A percentile compares a stretch with the other conserved stretches of the same genome.
Evolutionary conservation across 2,888 invertebrate genomes (phyloP).

Genomic region (Epiblema foenella): DNA sequence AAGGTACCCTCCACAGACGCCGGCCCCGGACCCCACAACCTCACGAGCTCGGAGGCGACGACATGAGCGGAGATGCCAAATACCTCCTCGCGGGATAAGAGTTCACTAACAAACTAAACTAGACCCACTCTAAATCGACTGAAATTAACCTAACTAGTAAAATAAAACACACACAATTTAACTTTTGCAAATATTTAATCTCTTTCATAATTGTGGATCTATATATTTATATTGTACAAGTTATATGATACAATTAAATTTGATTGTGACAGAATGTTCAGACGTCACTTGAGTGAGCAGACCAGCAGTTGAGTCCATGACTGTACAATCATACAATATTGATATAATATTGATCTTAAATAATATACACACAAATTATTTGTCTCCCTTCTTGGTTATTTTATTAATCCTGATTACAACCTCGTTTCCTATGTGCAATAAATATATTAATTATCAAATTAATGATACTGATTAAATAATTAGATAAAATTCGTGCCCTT

Average conservation of each 20-base stretch:
- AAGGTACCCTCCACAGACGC: conserved; percentile 63
- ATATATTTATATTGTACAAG: conserved; percentile 85
- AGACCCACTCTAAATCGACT: conserved; percentile 61
- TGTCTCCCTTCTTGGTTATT: conserved; percentile 75
- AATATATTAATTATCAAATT: conserved; percentile 71
- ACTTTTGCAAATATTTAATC: conserved; percentile 86
- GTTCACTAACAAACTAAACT: conserved; percentile 52
- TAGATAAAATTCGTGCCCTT: conserved; percentile 74
- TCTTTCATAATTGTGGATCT: conserved; percentile 86
- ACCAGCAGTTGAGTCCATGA: conserved; percentile 70
- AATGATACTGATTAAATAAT: conserved; percentile 64
- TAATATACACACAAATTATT: conserved; percentile 83
- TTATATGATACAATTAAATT: conserved; percentile 82
- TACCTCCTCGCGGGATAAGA: conserved; percentile 21
- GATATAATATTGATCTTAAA: conserved; percentile 75
- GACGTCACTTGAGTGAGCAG: conserved; percentile 67
- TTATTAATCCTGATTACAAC: conserved; percentile 80
- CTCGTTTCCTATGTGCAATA: conserved; percentile 82
- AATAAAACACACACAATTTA: conserved; percentile 76
- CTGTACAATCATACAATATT: conserved; percentile 77
- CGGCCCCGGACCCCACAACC: conserved; percentile 86
- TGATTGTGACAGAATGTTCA: conserved; percentile 69
- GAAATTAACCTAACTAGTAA: conserved; percentile 55
- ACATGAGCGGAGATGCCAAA: conserved; percentile 58
- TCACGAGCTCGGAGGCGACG: conserved; percentile 60